A percentile compares a stretch with the other conserved stretches of the same genome.
phyloP scores from a whole-genome alignment of 1,140 invertebrate species.

The Halyomorpha halys region DNA sequence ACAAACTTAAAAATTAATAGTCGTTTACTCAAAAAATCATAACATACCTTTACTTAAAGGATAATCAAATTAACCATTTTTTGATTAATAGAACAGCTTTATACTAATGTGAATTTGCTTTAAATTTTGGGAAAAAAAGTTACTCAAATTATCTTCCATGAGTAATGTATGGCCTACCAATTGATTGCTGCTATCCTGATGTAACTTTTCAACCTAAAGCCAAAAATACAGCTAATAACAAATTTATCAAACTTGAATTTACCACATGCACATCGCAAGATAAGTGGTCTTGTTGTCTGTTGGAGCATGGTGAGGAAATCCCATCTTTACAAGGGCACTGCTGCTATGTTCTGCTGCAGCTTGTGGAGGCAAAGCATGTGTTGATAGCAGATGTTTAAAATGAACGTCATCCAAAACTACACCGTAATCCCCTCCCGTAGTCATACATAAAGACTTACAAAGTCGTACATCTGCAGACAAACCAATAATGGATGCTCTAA shows the following conservation, averaged over 20 bases:
- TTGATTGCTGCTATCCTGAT: too few species aligned
- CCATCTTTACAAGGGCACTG: constrained; percentile 80
- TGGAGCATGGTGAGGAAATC: constrained; percentile 67
- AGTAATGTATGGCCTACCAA: too few species aligned
- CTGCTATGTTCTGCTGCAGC: constrained; percentile 46
- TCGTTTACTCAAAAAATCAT: too few species aligned
- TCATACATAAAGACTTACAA: constrained; percentile 69
- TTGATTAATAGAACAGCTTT: too few species aligned
- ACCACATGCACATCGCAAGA: constrained; percentile 79
- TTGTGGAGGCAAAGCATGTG: constrained; percentile 69
- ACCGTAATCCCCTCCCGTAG: constrained; percentile 75
- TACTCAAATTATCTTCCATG: too few species aligned
- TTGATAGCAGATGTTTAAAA: constrained; percentile 48
- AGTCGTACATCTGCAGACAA: constrained; percentile 89
- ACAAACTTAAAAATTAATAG: too few species aligned
- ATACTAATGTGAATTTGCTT: too few species aligned
- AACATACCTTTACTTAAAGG: too few species aligned
- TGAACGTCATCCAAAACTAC: constrained; percentile 87
- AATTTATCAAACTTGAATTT: constrained; percentile 33
- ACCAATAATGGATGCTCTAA: constrained; percentile 69
- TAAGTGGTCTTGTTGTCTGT: constrained; percentile 49
- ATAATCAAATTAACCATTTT: too few species aligned
- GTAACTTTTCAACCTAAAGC: too few species aligned
- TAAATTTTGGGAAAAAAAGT: too few species aligned
- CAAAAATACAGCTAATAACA: too few species aligned